phyloP scores from a whole-genome alignment of 2,113 vertebrate species.

The Morone saxatilis region DNA sequence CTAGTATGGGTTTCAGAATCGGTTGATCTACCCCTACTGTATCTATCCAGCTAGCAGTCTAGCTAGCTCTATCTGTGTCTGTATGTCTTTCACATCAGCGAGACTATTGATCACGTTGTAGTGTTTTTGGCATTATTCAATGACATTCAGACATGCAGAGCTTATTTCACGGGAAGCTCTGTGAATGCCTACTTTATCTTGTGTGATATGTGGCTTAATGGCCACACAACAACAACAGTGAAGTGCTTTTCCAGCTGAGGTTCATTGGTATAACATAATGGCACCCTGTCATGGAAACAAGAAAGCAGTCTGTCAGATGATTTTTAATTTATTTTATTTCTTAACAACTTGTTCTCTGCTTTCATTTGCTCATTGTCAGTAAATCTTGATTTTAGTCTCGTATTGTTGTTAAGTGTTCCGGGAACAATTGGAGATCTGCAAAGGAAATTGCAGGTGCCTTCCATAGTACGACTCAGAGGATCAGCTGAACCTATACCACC shows the following conservation, averaged over 20 bases:
- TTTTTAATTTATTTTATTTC: too few relatives aligned
- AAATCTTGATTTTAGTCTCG: conserved; percentile 13
- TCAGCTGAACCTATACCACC: not conserved
- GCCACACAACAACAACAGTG: conserved; percentile 20
- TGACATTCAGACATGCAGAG: conserved; percentile 24
- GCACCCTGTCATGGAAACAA: too few relatives aligned
- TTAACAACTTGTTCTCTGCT: conserved; percentile 4
- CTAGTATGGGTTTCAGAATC: not conserved
- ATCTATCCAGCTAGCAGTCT: not conserved
- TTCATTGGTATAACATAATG: too few relatives aligned
- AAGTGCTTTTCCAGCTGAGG: not conserved
- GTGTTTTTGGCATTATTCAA: conserved; percentile 27
- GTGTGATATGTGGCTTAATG: conserved; percentile 13
- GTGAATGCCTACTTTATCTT: conserved; percentile 12
- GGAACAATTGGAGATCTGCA: conserved; percentile 34
- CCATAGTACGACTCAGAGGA: conserved; percentile 18
- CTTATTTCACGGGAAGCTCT: conserved; percentile 29
- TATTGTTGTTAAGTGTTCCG: conserved; percentile 11
- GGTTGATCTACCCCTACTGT: not conserved
- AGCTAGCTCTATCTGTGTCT: not conserved
- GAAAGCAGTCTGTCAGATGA: too few relatives aligned
- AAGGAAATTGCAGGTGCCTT: conserved; percentile 45
- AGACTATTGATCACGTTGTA: conserved; percentile 8
- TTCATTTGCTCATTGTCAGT: conserved; percentile 25
- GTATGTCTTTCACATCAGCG: not conserved